Base-by-base conservation (phyloP, 1,140 invertebrate genomes). In the Plodia interpunctella region DNA sequence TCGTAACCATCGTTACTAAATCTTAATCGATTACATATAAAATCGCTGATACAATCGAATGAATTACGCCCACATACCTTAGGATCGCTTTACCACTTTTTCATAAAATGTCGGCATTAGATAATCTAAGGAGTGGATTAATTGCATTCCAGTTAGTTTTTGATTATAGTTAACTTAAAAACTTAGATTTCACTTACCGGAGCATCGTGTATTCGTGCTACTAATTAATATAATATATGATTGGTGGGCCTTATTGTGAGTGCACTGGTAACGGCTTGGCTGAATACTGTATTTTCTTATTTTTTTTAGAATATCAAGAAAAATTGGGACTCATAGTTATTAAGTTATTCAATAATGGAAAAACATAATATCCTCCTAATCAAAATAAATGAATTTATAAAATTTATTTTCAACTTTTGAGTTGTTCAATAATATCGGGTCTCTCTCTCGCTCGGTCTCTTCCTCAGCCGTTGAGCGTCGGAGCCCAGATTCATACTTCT, bases 91-190 rank as follows among this genome's bases (percentile, higher is more conserved):
- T 55, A 63, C 56, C 54, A 21, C 55, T 63, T 53, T 63, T 63
- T 63, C 56, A 63, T 63, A 63, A 38, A 63, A 38, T 50, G 35
- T 44, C 55, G 61, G 54, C 56, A 21, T 25, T 17, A 55, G 61
- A 63, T 63, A 17, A 63, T 63, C 61, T 57, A 49, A 49, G 28
- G 38, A 55, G 54, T 51, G 57, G 55, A 56, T 63, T 63, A 63
- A 63, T 63, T 57, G 55, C 55, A 63, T 63, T 57, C 60, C 55
- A 35, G 30, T 49, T 62, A 49, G 51, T 53, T 25, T 53, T 53
- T 25, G 20, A 53, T 10, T 53, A 25, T 25, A 53, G 21, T 20
- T 53, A 51, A 51, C 49, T 18, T 20, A 25, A 25, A 25, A 25
- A 25, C 21, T 25, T 25, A 20, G 19, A 20, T 51, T 51, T 51